Evolutionary conservation across 2,797 vertebrate genomes (phyloP), one percentile per base, ranked within the genome.

Genomic region (Gallirallus australis): DNA sequence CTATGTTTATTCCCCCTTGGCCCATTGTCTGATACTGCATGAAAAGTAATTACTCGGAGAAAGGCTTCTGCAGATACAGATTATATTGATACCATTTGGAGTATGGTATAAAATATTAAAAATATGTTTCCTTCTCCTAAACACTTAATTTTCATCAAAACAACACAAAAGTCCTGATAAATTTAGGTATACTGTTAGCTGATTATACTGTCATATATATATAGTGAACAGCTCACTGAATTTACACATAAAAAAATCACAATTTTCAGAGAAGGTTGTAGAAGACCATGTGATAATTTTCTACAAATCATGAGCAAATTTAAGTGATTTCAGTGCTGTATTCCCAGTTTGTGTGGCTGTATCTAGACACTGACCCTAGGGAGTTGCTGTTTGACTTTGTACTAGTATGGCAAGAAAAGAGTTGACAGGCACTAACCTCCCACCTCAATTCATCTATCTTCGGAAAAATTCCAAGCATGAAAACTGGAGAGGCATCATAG

Each of bases 361-460:
- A n/a, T 39, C 77, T 37, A 50, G 25, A n/a, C 9, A 65, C 23
- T 60, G 63, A 42, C 14, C 24, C 11, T 53, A 4, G 2, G 7
- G 12, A 48, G 4, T 17, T 54, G 16, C 37, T 5, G 12, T 35
- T 76, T 59, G 21, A 35, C 20, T 68, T 92, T 30, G 9, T 25
- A 17, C 14, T 23, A 39, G 14, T 3, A 9, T 13, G 4, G 6
- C 30, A 21, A 40, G 37, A 54, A 47, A 78, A 75, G 14, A 77
- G 9, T 12, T 11, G 5, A 35, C n/a, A 82, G 52, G 4, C 2
- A 5, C 15, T 82, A 3, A 0, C 6, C 6, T 86, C 4, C 11
- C 14, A 3, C 4, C 8, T 9, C 9, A 0, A 0, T 47, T 76
- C 12, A 27, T 11, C 4, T 57, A 52, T 33, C 24, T 13, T n/a